Percentiles rank a stretch among this genome's conserved stretches.
These are phyloP conservation scores for Elachura formosa DNA, from an alignment of 2,113 vertebrate species.

Conservation along the genomic window DNA sequence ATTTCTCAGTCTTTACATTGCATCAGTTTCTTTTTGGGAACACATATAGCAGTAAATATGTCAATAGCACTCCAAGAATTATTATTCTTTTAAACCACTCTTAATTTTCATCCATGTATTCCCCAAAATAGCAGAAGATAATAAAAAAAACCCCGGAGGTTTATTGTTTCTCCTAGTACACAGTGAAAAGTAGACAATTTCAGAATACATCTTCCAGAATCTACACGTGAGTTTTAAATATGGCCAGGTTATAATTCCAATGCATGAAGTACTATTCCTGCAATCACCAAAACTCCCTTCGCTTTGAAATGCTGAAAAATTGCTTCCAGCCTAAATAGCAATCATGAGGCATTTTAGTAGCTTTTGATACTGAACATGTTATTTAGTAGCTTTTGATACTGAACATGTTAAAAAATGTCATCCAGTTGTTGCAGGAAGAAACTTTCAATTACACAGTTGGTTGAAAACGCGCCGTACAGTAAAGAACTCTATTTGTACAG, in stretches of 20 bases:
- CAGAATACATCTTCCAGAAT: not conserved
- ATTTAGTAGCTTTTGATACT: constrained; percentile 31
- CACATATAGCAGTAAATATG: not conserved
- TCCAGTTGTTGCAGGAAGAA: constrained; percentile 38
- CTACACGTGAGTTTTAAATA: not conserved
- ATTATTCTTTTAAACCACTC: not conserved
- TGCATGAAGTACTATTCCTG: not conserved
- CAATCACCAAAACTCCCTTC: not conserved
- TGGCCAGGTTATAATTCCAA: not conserved
- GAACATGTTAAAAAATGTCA: constrained; percentile 44
- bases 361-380: constrained; percentile 24
- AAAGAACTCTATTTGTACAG: not conserved
- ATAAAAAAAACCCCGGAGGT: not conserved
- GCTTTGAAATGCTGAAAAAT: constrained; percentile 18
- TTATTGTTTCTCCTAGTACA: not conserved
- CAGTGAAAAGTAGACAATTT: not conserved
- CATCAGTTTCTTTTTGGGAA: not conserved
- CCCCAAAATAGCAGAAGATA: not conserved
- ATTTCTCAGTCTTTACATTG: not conserved
- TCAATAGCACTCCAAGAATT: not conserved
- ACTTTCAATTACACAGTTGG: constrained; percentile 60
- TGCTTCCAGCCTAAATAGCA: constrained; percentile 39
- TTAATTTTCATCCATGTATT: not conserved
- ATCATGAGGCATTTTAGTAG: constrained; percentile 2
- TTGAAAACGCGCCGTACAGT: not conserved